phyloP scores from a whole-genome alignment of 1,140 invertebrate species.

The Galleria mellonella region DNA sequence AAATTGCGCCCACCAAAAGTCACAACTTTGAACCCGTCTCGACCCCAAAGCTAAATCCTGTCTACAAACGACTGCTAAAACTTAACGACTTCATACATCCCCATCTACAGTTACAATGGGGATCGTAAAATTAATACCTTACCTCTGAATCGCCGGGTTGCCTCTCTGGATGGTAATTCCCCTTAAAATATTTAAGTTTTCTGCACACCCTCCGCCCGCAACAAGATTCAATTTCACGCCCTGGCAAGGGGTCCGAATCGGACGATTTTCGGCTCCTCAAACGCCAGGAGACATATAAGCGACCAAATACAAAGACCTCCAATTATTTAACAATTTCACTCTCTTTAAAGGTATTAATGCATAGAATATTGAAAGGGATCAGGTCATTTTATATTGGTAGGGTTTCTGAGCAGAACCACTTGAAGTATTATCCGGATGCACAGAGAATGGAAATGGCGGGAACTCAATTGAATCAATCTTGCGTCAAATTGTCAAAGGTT shows the following conservation, averaged over 20 bases:
- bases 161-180: constrained; percentile 50
- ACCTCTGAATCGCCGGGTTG: constrained; percentile 48
- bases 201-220: constrained; percentile 57
- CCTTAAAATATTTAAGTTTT: constrained; percentile 72
- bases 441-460: constrained; percentile 43
- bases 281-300: constrained; percentile 58
- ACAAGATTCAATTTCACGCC: constrained; percentile 73
- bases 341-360: constrained; percentile 15
- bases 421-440: constrained; percentile 59
- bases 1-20: constrained; percentile 27
- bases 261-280: constrained; percentile 52
- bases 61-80: constrained; percentile 53
- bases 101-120: constrained; percentile 46
- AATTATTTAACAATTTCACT: constrained; percentile 12
- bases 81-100: constrained; percentile 62
- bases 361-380: constrained; percentile 12
- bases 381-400: constrained; percentile 38
- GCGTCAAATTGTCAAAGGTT: constrained; percentile 49
- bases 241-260: constrained; percentile 57
- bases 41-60: constrained; percentile 35
- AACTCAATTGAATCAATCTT: constrained; percentile 64
- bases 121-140: constrained; percentile 67
- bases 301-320: constrained; percentile 39
- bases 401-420: constrained; percentile 30
- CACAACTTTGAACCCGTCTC: constrained; percentile 12